phyloP scores from a whole-genome alignment of 1,140 invertebrate species.

The Augochlora pura region DNA sequence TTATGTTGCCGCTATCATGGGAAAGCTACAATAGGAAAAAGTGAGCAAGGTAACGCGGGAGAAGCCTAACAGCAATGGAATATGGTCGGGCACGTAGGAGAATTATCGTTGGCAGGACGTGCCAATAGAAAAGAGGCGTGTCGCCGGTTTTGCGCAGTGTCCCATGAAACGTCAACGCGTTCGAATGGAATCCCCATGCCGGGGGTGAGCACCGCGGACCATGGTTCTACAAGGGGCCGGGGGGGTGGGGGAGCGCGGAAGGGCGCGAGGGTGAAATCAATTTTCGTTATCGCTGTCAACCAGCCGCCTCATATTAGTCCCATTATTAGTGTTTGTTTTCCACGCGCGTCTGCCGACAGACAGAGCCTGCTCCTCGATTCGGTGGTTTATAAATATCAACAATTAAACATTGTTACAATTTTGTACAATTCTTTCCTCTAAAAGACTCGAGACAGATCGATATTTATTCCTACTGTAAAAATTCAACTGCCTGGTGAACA shows the following conservation, averaged over 20 bases:
- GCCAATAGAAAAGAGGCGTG: slow-evolving; percentile 67
- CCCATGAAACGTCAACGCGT: slow-evolving; percentile 72
- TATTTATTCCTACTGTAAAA: too few relatives aligned
- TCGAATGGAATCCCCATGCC: slow-evolving; percentile 54
- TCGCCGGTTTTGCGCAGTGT: slow-evolving; percentile 67
- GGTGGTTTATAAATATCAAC: too few relatives aligned
- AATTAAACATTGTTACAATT: too few relatives aligned
- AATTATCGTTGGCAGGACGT: slow-evolving; percentile 52
- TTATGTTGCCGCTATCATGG: neutral
- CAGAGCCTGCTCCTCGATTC: neutral
- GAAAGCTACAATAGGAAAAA: neutral
- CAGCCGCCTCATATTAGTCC: slow-evolving; percentile 73
- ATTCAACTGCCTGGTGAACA: too few relatives aligned
- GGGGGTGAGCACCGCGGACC: slow-evolving; percentile 1
- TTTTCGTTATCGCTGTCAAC: slow-evolving; percentile 75
- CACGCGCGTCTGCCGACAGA: slow-evolving; percentile 34
- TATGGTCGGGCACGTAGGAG: slow-evolving; percentile 33
- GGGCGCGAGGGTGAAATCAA: slow-evolving; percentile 72
- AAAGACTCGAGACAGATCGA: too few relatives aligned
- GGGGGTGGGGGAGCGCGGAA: neutral
- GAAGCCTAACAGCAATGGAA: slow-evolving; percentile 5
- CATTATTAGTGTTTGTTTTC: slow-evolving; percentile 71
- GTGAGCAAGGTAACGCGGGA: neutral
- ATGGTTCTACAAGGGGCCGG: slow-evolving; percentile 25
- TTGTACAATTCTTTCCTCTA: too few relatives aligned